Percentiles rank a stretch among this genome's conserved stretches.
Conservation (phyloP, 2,888 invertebrate species). For the Odontocerum albicorne region DNA sequence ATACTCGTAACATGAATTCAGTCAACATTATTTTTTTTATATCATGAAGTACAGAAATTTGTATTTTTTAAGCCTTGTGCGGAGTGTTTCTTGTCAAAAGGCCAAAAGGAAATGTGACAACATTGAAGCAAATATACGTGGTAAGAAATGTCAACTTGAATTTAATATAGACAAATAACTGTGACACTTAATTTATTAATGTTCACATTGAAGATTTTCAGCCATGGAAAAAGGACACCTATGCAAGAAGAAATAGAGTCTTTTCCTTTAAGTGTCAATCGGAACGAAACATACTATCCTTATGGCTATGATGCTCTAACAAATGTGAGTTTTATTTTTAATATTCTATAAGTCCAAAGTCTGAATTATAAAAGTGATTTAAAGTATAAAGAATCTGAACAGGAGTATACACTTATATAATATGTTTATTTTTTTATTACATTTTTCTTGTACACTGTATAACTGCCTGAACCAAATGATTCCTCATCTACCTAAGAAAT, state of each 20-base stretch:
- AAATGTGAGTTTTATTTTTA: conserved; percentile 59
- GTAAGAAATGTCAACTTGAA: conserved; percentile 42
- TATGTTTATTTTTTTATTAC: no score
- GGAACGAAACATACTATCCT: conserved; percentile 59
- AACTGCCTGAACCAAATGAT: no score
- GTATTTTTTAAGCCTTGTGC: conserved; percentile 50
- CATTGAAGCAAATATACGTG: conserved; percentile 55
- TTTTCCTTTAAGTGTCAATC: conserved; percentile 63
- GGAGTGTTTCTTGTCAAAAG: conserved; percentile 56
- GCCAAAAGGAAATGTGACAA: conserved; percentile 50
- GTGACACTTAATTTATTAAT: not conserved
- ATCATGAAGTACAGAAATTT: no score
- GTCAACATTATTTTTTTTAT: no score
- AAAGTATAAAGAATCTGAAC: no score
- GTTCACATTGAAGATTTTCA: conserved; percentile 56
- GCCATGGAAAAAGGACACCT: conserved; percentile 74
- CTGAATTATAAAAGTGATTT: no score
- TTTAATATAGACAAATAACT: conserved; percentile 2
- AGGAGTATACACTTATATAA: no score
- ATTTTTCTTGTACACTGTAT: no score
- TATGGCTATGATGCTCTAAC: conserved; percentile 69
- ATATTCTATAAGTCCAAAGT: no score
- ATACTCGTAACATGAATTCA: no score
- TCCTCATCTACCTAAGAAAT: no score
- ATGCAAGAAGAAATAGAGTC: conserved; percentile 55